Conservation (phyloP, 2,113 vertebrate species). For the Microtus ochrogaster region DNA sequence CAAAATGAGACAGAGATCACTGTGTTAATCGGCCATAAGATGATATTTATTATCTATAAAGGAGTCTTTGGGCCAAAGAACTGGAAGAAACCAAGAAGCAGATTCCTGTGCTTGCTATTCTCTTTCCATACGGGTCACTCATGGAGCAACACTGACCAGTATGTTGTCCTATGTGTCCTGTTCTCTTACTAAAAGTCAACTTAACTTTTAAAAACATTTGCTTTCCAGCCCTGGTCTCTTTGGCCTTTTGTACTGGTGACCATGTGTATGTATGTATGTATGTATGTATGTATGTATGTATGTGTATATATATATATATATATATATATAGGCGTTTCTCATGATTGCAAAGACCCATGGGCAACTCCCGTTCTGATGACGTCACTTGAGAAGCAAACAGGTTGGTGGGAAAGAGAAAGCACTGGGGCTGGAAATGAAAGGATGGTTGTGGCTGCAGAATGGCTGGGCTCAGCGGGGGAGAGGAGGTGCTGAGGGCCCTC, state of each 20-base stretch:
- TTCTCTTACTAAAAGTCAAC: constrained; percentile 2
- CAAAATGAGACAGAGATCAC: background rate
- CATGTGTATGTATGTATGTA: too few species aligned
- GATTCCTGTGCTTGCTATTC: background rate
- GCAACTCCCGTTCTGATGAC: background rate
- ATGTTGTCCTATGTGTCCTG: background rate
- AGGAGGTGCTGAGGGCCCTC: too few species aligned
- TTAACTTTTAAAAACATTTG: background rate
- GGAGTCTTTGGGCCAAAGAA: background rate
- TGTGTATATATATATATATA: too few species aligned
- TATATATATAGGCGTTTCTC: background rate
- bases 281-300: too few species aligned
- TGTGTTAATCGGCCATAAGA: constrained; percentile 11
- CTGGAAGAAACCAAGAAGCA: background rate
- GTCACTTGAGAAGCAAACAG: background rate
- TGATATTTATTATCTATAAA: constrained; percentile 52
- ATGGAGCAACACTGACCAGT: background rate
- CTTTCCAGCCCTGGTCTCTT: background rate
- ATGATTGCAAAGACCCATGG: background rate
- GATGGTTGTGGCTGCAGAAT: accelerated
- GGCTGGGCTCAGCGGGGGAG: background rate
- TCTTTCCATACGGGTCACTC: background rate
- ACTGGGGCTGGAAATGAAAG: background rate
- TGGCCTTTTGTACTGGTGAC: background rate
- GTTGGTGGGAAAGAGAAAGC: too few species aligned